A percentile compares a stretch with the other conserved stretches of the same genome.
Conservation (phyloP, 1,140 invertebrate genomes). For the Mercenaria mercenaria region DNA sequence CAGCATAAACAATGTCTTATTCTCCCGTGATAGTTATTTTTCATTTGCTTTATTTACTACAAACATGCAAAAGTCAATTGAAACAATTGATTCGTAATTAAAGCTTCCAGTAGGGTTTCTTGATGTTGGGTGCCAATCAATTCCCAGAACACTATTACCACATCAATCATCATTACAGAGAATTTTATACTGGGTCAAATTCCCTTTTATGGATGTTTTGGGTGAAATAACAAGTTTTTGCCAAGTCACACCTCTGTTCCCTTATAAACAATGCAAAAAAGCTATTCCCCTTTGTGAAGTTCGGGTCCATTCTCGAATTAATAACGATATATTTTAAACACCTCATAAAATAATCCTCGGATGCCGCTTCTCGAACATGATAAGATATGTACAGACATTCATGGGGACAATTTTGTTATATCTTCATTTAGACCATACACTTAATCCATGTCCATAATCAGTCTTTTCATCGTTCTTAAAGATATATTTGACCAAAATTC, state of each 20-base stretch:
- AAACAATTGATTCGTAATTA: conserved; percentile 48
- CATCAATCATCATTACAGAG: not conserved
- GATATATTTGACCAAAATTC: no score
- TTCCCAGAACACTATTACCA: not conserved
- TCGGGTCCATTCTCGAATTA: no score
- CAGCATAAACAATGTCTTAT: not conserved
- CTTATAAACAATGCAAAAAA: not conserved
- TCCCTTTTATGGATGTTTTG: conserved; percentile 20
- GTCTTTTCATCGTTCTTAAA: no score
- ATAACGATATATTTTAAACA: no score
- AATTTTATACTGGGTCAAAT: conserved; percentile 19
- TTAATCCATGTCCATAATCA: no score
- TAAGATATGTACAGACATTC: no score
- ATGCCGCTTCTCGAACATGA: no score
- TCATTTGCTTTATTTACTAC: conserved; percentile 40
- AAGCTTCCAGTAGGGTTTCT: not conserved
- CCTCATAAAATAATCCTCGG: no score
- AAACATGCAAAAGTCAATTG: conserved; percentile 50
- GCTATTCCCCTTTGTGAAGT: not conserved
- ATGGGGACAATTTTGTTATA: no score
- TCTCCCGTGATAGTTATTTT: not conserved
- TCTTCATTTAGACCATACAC: no score
- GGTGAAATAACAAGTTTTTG: not conserved
- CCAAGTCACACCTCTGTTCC: not conserved
- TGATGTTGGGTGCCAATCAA: not conserved